phyloP scores from a whole-genome alignment of 2,797 vertebrate genomes.

The Lepus oiostolus region DNA sequence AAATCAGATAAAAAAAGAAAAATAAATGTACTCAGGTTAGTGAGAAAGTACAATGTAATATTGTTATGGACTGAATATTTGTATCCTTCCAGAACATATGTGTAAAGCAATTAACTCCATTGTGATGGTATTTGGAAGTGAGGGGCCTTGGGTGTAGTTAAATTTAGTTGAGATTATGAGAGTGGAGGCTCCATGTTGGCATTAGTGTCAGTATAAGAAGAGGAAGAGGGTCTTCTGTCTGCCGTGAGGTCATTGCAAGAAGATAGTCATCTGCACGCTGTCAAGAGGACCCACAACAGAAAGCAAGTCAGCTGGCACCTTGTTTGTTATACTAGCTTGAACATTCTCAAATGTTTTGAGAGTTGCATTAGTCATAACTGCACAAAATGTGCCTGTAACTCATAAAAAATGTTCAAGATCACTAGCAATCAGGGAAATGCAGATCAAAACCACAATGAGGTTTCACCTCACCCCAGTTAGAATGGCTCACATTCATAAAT shows the following conservation, averaged over 20 bases:
- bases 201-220: not conserved
- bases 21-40: not conserved
- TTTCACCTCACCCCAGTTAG: too few relatives aligned
- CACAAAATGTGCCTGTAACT: not conserved
- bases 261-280: not conserved
- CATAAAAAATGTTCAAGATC: not conserved
- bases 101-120: not conserved
- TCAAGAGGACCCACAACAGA: not conserved
- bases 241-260: not conserved
- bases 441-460: too few relatives aligned
- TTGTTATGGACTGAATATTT: not conserved
- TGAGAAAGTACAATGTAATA: not conserved
- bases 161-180: not conserved
- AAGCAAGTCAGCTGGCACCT: not conserved
- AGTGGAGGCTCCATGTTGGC: not conserved
- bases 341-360: not conserved
- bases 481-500: too few relatives aligned
- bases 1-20: slow-evolving; percentile 56
- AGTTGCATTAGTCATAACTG: not conserved
- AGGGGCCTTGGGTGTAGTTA: not conserved
- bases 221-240: not conserved
- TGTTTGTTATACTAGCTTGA: not conserved
- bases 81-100: not conserved
- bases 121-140: not conserved
- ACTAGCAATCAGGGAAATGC: too few relatives aligned